A percentile compares a stretch with the other conserved stretches of the same genome.
phyloP scores from a whole-genome alignment of 2,888 invertebrate genomes.

The Eudemis profundana region DNA sequence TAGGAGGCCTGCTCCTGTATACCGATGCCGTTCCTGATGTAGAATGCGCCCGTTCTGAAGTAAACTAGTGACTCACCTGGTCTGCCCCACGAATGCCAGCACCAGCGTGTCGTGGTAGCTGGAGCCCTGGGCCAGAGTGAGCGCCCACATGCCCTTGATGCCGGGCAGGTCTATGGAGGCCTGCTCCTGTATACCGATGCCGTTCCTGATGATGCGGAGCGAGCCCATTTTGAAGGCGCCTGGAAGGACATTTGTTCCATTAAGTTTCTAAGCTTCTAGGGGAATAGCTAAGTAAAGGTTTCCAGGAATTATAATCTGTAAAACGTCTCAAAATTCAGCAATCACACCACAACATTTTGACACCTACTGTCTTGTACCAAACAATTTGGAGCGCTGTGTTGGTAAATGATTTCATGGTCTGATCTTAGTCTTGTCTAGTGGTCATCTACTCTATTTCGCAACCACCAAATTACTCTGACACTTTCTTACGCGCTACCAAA shows the following conservation, averaged over 20 bases:
- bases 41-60: slow-evolving; percentile 99
- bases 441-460: too few species aligned
- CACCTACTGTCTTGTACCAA: too few species aligned
- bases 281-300: too few species aligned
- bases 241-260: slow-evolving; percentile 56
- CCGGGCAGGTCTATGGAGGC: slow-evolving; percentile 98
- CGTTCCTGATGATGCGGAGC: slow-evolving; percentile 97
- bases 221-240: slow-evolving; percentile 99
- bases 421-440: too few species aligned
- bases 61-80: slow-evolving; percentile 82
- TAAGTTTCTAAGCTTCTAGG: too few species aligned
- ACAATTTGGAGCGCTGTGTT: too few species aligned
- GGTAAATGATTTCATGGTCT: too few species aligned
- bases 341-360: too few species aligned
- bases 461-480: too few species aligned
- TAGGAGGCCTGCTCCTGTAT: slow-evolving; percentile 99
- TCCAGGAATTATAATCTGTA: too few species aligned
- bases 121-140: slow-evolving; percentile 83
- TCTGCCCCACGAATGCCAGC: slow-evolving; percentile 98
- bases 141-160: slow-evolving; percentile 99
- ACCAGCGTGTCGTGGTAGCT: slow-evolving; percentile 95
- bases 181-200: slow-evolving; percentile 99
- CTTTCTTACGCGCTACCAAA: too few species aligned
- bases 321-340: too few species aligned
- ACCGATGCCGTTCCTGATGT: slow-evolving; percentile 99